Percentiles rank a stretch among this genome's conserved stretches.
Conservation (phyloP, 1,140 invertebrate species). For the Leucophenga varia region DNA sequence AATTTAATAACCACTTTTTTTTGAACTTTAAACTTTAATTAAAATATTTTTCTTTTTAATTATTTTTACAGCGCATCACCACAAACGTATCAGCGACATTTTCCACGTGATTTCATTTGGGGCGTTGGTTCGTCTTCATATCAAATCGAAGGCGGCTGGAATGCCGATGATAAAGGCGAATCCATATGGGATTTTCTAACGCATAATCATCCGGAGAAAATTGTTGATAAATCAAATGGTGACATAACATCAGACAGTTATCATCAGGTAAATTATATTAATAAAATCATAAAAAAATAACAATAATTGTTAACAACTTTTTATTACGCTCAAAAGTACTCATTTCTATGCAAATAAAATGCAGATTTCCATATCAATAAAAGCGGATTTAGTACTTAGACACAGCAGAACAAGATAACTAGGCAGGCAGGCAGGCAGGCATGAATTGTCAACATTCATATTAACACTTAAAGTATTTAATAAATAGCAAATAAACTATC, state of each 20-base stretch:
- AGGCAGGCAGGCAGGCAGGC: too few relatives aligned
- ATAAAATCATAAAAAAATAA: conserved; percentile 3
- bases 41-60: conserved; percentile 19
- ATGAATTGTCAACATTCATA: too few relatives aligned
- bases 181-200: conserved; percentile 62
- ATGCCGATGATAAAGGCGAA: conserved; percentile 63
- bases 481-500: too few relatives aligned
- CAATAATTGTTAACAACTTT: too few relatives aligned
- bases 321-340: too few relatives aligned
- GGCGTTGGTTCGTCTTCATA: conserved; percentile 62
- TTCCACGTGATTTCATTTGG: conserved; percentile 61
- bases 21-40: conserved; percentile 10
- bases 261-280: conserved; percentile 53
- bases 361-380: too few relatives aligned
- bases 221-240: conserved; percentile 61
- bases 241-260: conserved; percentile 62
- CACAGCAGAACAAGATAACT: too few relatives aligned
- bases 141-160: conserved; percentile 74
- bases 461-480: too few relatives aligned
- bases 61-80: conserved; percentile 23
- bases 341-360: too few relatives aligned
- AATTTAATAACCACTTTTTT: neutral
- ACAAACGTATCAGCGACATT: conserved; percentile 31
- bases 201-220: conserved; percentile 56
- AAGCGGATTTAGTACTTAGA: too few relatives aligned